Conservation (phyloP, 2,888 invertebrate genomes). For the Drosophila lacicola region DNA sequence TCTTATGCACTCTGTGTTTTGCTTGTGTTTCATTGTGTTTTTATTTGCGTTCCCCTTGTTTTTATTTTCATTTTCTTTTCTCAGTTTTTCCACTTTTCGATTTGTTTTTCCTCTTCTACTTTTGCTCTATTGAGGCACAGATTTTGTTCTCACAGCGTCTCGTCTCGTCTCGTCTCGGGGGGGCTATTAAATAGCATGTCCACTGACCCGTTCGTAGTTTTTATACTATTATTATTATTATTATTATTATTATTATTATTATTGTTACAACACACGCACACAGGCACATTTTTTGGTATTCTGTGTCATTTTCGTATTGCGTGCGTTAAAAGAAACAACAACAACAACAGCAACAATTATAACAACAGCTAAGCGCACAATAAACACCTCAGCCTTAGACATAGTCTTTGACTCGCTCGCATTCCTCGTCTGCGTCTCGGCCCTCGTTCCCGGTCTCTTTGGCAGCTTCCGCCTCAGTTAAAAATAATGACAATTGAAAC, state of each 20-base stretch:
- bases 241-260: conserved; percentile 60
- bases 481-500: conserved; percentile 75
- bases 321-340: conserved; percentile 40
- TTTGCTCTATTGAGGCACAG: conserved; percentile 15
- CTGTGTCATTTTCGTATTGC: conserved; percentile 64
- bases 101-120: conserved; percentile 25
- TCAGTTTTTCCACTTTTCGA: conserved; percentile 1
- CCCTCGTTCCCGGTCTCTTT: background rate
- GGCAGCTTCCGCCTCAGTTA: conserved; percentile 77
- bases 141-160: conserved; percentile 56
- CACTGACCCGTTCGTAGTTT: conserved; percentile 47
- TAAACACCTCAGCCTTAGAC: conserved; percentile 51
- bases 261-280: conserved; percentile 43
- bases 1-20: conserved; percentile 48
- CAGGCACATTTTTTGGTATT: conserved; percentile 26
- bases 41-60: conserved; percentile 17
- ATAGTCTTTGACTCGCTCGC: conserved; percentile 39
- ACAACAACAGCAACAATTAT: conserved; percentile 32
- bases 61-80: conserved; percentile 13
- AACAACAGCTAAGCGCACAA: conserved; percentile 55
- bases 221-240: conserved; percentile 58
- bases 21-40: conserved; percentile 9
- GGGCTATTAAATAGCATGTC: conserved; percentile 61
- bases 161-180: conserved; percentile 50
- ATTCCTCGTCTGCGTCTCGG: conserved; percentile 30